Percentiles rank a stretch among this genome's conserved stretches.
Conservation (phyloP, 1,140 invertebrate genomes). For the Probaryconus sp. region DNA sequence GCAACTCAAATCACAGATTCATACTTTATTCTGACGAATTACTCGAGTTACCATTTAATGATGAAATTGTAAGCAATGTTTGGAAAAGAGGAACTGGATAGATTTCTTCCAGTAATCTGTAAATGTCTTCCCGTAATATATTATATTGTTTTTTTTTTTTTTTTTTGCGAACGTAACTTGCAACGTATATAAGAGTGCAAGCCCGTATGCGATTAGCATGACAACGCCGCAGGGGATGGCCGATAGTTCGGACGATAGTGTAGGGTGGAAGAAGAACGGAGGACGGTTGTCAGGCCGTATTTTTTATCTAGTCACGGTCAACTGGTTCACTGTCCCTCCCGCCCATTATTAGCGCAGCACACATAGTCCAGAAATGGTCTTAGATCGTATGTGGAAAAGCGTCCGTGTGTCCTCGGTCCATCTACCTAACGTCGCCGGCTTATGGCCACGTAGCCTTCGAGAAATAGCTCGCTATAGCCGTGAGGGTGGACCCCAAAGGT, state of each 20-base stretch:
- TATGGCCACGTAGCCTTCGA: conserved; percentile 68
- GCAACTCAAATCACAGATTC: conserved; percentile 35
- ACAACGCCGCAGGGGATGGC: conserved; percentile 64
- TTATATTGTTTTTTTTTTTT: conserved; percentile 64
- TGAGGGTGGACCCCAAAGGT: conserved; percentile 71
- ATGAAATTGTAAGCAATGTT: background rate
- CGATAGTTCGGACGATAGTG: conserved; percentile 59
- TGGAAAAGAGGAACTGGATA: background rate
- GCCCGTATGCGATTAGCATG: conserved; percentile 66
- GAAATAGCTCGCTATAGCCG: conserved; percentile 67
- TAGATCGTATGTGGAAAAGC: conserved; percentile 31
- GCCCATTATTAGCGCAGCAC: conserved; percentile 78
- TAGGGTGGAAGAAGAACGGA: conserved; percentile 56
- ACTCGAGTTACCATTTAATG: too few species aligned
- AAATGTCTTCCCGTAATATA: too few species aligned
- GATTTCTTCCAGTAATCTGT: conserved; percentile 1
- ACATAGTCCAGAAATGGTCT: conserved; percentile 60
- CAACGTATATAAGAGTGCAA: conserved; percentile 48
- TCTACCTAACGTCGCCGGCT: conserved; percentile 68
- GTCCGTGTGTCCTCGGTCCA: conserved; percentile 54
- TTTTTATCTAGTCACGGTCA: conserved; percentile 80
- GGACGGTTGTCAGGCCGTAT: conserved; percentile 73
- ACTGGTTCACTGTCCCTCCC: conserved; percentile 76
- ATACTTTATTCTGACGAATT: too few species aligned
- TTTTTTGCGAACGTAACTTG: conserved; percentile 53